Evolutionary conservation across 2,797 vertebrate genomes (phyloP).

Genomic region (Danio choprae): DNA sequence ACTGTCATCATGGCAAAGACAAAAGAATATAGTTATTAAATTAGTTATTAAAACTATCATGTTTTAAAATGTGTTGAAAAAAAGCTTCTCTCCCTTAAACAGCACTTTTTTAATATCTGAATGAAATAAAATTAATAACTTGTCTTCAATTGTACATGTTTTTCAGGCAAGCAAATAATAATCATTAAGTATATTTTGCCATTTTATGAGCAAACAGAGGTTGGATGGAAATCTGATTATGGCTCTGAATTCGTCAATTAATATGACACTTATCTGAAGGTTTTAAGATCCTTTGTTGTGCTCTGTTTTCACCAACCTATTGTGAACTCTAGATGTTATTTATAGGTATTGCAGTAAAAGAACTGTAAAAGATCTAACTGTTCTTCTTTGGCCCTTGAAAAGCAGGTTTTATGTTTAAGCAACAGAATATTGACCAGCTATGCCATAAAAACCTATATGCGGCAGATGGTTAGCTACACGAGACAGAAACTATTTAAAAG

Average conservation of each 20-base stretch:
- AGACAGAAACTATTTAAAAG: slow-evolving; percentile 29
- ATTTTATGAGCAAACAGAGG: background rate
- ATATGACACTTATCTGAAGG: background rate
- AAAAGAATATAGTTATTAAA: no score
- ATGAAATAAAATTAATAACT: no score
- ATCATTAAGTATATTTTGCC: background rate
- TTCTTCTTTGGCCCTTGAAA: background rate
- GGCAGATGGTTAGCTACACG: slow-evolving; percentile 43
- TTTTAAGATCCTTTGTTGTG: background rate
- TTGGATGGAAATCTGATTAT: background rate
- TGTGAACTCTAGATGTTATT: background rate
- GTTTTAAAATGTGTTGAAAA: background rate
- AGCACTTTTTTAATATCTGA: no score
- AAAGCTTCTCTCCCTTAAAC: no score
- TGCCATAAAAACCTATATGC: slow-evolving; percentile 22
- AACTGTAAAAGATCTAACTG: background rate
- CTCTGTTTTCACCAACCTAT: background rate
- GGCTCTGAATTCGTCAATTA: background rate
- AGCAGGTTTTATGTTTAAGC: slow-evolving; percentile 6
- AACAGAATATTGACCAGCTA: background rate
- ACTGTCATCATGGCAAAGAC: no score
- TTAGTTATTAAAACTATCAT: background rate
- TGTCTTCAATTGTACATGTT: no score
- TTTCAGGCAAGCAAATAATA: background rate
- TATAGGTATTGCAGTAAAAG: background rate